Conservation (phyloP, 2,113 vertebrate species). For the Benitochromis conjunctus region DNA sequence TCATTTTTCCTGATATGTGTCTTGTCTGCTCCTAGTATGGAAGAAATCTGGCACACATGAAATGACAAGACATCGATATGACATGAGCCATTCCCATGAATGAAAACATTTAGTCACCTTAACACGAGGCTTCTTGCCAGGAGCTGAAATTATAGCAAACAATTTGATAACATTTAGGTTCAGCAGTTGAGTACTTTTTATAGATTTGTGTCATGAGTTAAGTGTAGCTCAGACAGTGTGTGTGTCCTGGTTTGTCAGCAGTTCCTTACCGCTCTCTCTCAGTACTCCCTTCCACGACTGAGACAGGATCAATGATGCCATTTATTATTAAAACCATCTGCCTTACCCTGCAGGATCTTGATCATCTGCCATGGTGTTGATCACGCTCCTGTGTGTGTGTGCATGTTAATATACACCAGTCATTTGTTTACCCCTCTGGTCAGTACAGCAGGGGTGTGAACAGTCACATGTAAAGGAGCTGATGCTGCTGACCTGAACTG, state of each 20-base stretch:
- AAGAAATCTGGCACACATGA: background rate
- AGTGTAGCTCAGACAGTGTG: background rate
- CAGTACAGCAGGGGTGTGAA: conserved; percentile 34
- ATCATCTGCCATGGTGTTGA: conserved; percentile 32
- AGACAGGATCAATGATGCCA: conserved; percentile 53
- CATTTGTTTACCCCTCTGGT: conserved; percentile 68
- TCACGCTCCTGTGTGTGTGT: background rate
- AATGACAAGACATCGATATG: background rate
- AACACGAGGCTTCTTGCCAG: background rate
- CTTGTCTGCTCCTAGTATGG: background rate
- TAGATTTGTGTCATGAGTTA: conserved; percentile 26
- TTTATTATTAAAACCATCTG: conserved; percentile 53
- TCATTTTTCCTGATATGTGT: background rate
- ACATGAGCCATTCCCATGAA: background rate
- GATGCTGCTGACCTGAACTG: conserved; percentile 4
- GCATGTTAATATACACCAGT: conserved; percentile 12
- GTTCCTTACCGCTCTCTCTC: background rate
- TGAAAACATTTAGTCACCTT: background rate
- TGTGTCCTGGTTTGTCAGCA: conserved; percentile 20
- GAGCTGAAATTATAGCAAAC: background rate
- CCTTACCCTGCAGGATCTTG: conserved; percentile 30
- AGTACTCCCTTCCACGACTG: background rate
- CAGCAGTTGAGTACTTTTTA: background rate
- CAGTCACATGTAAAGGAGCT: conserved; percentile 55
- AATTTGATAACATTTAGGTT: background rate